A percentile compares a stretch with the other conserved stretches of the same genome.
These are phyloP conservation scores for Rhynchonycteris naso DNA, from an alignment of 2,797 vertebrate genomes.

Conservation along the genomic window DNA sequence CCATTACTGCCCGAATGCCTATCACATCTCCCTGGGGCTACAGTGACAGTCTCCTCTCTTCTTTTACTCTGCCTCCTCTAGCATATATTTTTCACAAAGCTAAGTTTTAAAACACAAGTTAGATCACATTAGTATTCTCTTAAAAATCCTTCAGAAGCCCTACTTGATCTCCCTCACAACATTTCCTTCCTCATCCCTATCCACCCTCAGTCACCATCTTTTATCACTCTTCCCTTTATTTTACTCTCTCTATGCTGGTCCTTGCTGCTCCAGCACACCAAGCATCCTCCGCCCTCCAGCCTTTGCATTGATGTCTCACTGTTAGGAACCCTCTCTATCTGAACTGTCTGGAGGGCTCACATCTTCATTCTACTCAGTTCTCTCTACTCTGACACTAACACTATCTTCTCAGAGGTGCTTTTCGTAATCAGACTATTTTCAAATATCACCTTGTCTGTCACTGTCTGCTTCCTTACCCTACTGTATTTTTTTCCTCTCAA, in stretches of 20 bases:
- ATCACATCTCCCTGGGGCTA: background rate
- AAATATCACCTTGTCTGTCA: background rate
- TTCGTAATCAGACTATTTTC: background rate
- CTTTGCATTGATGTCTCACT: background rate
- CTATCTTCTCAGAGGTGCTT: background rate
- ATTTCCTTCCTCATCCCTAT: background rate
- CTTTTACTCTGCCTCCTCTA: background rate
- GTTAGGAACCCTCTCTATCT: background rate
- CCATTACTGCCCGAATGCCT: background rate
- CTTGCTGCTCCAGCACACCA: background rate
- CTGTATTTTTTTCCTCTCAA: background rate
- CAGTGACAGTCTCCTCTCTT: background rate
- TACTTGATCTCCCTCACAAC: background rate
- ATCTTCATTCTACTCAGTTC: background rate
- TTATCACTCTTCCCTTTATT: background rate
- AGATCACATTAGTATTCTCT: constrained; percentile 3
- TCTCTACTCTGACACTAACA: background rate
- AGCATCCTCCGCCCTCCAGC: background rate
- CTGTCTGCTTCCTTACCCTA: background rate
- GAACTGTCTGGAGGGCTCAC: background rate
- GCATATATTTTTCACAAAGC: constrained; percentile 5
- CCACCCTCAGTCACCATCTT: background rate
- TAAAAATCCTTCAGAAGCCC: background rate
- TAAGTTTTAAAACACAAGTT: constrained; percentile 41
- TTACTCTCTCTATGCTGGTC: background rate